phyloP scores from a whole-genome alignment of 2,113 vertebrate species.

The Pollachius pollachius region DNA sequence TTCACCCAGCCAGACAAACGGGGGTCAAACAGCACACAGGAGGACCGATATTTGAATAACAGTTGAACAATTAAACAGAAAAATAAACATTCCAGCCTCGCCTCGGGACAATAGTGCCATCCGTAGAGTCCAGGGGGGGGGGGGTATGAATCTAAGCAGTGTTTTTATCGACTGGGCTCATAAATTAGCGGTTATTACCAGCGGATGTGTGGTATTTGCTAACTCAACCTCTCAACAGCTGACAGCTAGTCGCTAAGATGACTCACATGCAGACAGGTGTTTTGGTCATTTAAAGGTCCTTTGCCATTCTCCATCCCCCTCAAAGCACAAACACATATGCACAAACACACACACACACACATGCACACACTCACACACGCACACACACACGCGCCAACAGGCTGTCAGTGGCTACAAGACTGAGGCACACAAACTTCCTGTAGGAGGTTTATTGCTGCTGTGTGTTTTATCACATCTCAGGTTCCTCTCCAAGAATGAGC shows the following conservation, averaged over 20 bases:
- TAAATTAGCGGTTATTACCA: conserved; percentile 44
- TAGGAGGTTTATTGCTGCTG: conserved; percentile 18
- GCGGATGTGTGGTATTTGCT: conserved; percentile 34
- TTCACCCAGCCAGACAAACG: background rate
- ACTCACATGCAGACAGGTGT: conserved; percentile 21
- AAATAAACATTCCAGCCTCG: too few relatives aligned
- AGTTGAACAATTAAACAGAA: too few relatives aligned
- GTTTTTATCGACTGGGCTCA: conserved; percentile 31
- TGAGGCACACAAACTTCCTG: conserved; percentile 32
- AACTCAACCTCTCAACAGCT: conserved; percentile 12
- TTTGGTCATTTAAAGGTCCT: conserved; percentile 36
- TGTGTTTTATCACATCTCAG: conserved; percentile 41
- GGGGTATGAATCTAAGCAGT: background rate
- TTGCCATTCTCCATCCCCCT: conserved; percentile 21
- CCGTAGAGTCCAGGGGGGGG: conserved; percentile 3
- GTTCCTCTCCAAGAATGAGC: conserved; percentile 26
- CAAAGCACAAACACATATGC: background rate
- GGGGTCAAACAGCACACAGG: too few relatives aligned
- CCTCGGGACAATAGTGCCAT: too few relatives aligned
- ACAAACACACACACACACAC: background rate
- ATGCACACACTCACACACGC: background rate
- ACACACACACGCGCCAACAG: conserved; percentile 4
- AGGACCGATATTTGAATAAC: too few relatives aligned
- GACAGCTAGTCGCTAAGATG: conserved; percentile 41
- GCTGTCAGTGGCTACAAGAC: conserved; percentile 12